Evolutionary conservation across 2,888 invertebrate species (phyloP), one percentile per base, ranked within the genome.

Genomic region (Tinea semifulvella): DNA sequence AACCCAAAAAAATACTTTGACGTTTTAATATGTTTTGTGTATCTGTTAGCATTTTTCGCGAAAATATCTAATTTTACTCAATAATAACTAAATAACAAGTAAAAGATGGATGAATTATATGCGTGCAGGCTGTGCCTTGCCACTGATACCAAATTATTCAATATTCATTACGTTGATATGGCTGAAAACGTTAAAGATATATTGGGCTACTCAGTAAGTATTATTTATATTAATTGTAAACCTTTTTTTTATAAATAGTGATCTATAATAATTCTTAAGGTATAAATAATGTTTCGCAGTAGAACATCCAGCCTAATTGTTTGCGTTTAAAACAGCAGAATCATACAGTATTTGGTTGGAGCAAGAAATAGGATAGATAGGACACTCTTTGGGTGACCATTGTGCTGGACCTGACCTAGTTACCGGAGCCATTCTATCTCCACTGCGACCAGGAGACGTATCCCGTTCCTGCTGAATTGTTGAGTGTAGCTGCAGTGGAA

Each of bases 101-200:
- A 14, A 17, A 63, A 2, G 4, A 68, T 67, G 68, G 60, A 51
- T 38, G 52, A 61, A 25, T 16, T 61, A 49, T 44, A 62, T 31
- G 66, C 63, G 1, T 75, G 68, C 42, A 61, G 66, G 10, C 50
- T 62, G 46, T 77, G 77, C 49, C 57, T 77, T n/a, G 60, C 61
- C 2, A 69, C 66, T 5, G 62, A 63, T 3, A 56, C 62, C 1
- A 71, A 66, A 50, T 48, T 77, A 2, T 67, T 58, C 48, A 58
- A 69, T 49, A 59, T 76, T 49, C 57, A 52, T 28, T 54, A 60
- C 48, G 58, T 59, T 45, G 53, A 56, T 20, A 51, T 76, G 2
- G 55, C 57, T 46, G 50, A 55, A 10, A 50, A 60, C 0, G 75
- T 62, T 43, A 63, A 68, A 54, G 54, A 49, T 44, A 44, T 75